A percentile compares a stretch with the other conserved stretches of the same genome.
Evolutionary conservation across 2,888 invertebrate genomes (phyloP).

Genomic region (Idaea straminata): DNA sequence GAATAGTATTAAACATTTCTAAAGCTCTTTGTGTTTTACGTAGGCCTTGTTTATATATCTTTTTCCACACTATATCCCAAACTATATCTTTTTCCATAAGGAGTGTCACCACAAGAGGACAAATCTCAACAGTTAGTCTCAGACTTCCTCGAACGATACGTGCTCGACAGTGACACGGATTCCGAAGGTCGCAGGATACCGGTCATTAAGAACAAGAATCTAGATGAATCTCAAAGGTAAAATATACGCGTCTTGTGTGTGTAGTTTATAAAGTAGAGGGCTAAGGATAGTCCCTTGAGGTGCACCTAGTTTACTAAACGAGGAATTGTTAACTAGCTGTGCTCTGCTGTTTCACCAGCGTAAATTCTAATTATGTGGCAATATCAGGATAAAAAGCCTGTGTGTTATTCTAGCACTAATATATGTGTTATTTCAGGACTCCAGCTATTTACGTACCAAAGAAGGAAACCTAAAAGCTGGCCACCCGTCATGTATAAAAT

Average conservation of each 20-base stretch:
- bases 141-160: slow-evolving; percentile 81
- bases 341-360: too few species aligned
- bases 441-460: too few species aligned
- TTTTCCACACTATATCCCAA: too few species aligned
- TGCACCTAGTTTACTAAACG: neutral
- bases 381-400: too few species aligned
- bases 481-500: too few species aligned
- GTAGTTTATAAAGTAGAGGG: neutral
- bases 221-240: slow-evolving; percentile 49
- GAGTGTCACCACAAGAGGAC: slow-evolving; percentile 67
- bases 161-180: slow-evolving; percentile 82
- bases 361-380: too few species aligned
- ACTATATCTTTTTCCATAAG: slow-evolving; percentile 29
- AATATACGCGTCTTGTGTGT: neutral
- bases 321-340: neutral
- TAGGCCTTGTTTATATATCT: too few species aligned
- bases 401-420: too few species aligned
- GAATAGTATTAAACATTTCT: too few species aligned
- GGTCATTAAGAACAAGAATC: slow-evolving; percentile 55
- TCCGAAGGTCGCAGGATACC: slow-evolving; percentile 79
- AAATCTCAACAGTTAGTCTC: slow-evolving; percentile 74
- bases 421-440: too few species aligned
- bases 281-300: neutral
- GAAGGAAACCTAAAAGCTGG: too few species aligned
- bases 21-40: too few species aligned